Base-by-base conservation (phyloP, 1,140 invertebrate species). In the Bombus pascuorum region DNA sequence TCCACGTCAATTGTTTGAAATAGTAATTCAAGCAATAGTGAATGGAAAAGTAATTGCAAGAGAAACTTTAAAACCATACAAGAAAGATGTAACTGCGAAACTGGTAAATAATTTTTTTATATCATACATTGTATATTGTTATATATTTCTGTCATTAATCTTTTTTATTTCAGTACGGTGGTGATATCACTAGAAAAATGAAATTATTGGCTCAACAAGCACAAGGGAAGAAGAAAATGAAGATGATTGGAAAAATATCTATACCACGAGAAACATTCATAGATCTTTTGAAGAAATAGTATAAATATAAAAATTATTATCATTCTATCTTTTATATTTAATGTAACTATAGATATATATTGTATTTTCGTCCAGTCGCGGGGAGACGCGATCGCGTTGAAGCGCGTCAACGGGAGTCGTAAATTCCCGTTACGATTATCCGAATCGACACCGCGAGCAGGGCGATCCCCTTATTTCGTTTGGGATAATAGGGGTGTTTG, bases 241-340 rank as follows among this genome's bases (percentile, higher is more conserved):
- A 97, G 92, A 97, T 97, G 96, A 96, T 99, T 85, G 99, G 98
- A 66, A 98, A 98, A 92, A 98, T 99, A 87, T 96, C 97, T 91
- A 95, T 99, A 86, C 98, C 98, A 13, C 96, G 98, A 95, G 97
- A 99, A 92, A 98, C 98, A 22, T 99, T 99, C 95, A 98, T 99
- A 88, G 97, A 98, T 95, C 97, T 99, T 83, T 94, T 99, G 9
- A 98, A 98, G 94, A 97, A 96, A 96, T 98, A 96, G 95, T 85
- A 79, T 12, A 39, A 68, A 3, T 80, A 28, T 0, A 34, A 80
- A 70, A 53, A 70, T 59, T 39, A 75, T 34, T 53, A 53, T 53
- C 28, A 28, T 53, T 42, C 59, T 10, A 34, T 18, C 22, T 65
- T 47, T 81, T 59, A 39, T 59, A 65, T 65, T 47, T 44, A 65